These are phyloP conservation scores for Luehdorfia chinensis DNA, from an alignment of 1,140 invertebrate genomes.

Conservation along the genomic window DNA sequence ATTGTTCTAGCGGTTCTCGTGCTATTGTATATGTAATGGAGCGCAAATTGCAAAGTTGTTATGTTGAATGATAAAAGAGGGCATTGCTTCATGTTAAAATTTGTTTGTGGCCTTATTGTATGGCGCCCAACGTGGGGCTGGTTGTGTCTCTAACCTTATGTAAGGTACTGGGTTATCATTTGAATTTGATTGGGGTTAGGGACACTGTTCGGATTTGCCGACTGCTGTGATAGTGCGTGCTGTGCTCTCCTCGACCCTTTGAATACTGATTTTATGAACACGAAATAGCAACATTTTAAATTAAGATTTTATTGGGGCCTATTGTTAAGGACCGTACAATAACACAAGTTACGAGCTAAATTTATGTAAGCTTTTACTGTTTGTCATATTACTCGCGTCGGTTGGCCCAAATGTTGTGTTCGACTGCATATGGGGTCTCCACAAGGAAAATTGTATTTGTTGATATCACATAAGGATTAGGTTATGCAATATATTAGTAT, in stretches of 20 bases:
- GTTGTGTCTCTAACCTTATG: constrained; percentile 34
- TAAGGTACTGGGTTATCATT: neutral
- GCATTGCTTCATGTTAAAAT: constrained; percentile 55
- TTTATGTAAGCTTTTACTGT: constrained; percentile 10
- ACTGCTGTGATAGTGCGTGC: constrained; percentile 70
- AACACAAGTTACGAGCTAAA: constrained; percentile 5
- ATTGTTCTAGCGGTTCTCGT: constrained; percentile 31
- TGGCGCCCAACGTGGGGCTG: constrained; percentile 47
- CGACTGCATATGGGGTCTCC: neutral
- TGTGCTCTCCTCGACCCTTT: constrained; percentile 53
- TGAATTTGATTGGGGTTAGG: constrained; percentile 28
- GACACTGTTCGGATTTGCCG: constrained; percentile 42
- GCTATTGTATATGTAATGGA: constrained; percentile 29
- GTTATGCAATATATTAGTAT: constrained; percentile 11
- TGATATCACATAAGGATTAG: constrained; percentile 13
- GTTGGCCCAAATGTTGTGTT: neutral
- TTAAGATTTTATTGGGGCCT: constrained; percentile 38
- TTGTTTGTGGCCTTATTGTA: constrained; percentile 70
- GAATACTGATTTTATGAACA: constrained; percentile 25
- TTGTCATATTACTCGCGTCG: constrained; percentile 1
- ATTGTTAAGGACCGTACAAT: constrained; percentile 31
- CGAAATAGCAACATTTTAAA: constrained; percentile 27
- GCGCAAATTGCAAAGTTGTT: constrained; percentile 44
- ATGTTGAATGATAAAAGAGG: constrained; percentile 29
- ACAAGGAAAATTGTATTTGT: constrained; percentile 15